These are phyloP conservation scores for Rhabdomys dilectus DNA, from an alignment of 2,113 vertebrate species.

Conservation along the genomic window DNA sequence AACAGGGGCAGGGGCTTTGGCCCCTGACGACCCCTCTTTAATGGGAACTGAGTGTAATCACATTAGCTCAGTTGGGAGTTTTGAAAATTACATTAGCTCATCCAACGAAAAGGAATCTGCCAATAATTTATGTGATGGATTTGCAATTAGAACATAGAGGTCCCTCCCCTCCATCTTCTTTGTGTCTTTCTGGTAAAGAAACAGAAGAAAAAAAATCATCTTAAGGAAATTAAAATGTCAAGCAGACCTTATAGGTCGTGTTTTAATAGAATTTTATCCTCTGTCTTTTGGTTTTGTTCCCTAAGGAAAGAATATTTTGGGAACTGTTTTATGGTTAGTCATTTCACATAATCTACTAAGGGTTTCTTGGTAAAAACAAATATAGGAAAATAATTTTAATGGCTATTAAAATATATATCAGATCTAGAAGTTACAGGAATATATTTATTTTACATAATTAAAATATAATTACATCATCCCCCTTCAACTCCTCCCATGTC, in stretches of 20 bases:
- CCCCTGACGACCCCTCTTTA: slow-evolving; percentile 66
- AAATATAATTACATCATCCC: not conserved
- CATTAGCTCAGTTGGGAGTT: slow-evolving; percentile 78
- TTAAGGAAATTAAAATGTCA: slow-evolving; percentile 51
- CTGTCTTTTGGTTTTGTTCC: not conserved
- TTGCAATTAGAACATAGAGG: slow-evolving; percentile 67
- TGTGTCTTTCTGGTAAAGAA: slow-evolving; percentile 62
- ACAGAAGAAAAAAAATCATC: not conserved
- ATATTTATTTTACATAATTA: not conserved
- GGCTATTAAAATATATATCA: not conserved
- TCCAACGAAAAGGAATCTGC: slow-evolving; percentile 68
- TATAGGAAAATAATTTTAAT: not conserved
- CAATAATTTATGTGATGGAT: slow-evolving; percentile 78
- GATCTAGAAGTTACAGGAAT: slow-evolving; percentile 12
- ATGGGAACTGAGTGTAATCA: slow-evolving; percentile 76
- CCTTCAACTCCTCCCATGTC: not conserved
- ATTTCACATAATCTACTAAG: slow-evolving; percentile 19
- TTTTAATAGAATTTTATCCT: slow-evolving; percentile 55
- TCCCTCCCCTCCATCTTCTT: not conserved
- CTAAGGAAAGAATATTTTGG: slow-evolving; percentile 28
- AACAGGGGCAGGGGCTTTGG: slow-evolving; percentile 35
- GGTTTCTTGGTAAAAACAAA: not conserved
- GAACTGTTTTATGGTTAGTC: not conserved
- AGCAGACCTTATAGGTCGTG: not conserved
- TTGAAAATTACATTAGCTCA: slow-evolving; percentile 80